Conservation (phyloP, 2,888 invertebrate species). For the Chrysolina americana region DNA sequence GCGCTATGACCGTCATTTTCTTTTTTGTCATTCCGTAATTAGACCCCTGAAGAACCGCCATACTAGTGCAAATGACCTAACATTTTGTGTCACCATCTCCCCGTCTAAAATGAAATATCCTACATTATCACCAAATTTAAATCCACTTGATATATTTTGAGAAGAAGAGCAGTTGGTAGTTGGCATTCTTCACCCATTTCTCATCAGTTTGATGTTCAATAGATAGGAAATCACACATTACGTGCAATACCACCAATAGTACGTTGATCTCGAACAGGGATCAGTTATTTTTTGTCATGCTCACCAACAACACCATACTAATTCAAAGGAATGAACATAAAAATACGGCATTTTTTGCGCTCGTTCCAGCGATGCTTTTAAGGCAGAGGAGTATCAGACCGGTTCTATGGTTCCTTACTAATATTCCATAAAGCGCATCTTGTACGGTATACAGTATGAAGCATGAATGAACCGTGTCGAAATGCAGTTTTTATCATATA, state of each 20-base stretch:
- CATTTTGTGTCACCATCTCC: too few relatives aligned
- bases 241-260: background rate
- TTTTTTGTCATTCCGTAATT: too few relatives aligned
- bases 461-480: background rate
- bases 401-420: slow-evolving; percentile 34
- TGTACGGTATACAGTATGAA: background rate
- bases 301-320: slow-evolving; percentile 32
- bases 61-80: too few relatives aligned
- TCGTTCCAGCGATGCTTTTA: slow-evolving; percentile 22
- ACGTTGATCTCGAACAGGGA: slow-evolving; percentile 6
- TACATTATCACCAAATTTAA: too few relatives aligned
- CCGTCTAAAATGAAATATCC: too few relatives aligned
- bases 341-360: slow-evolving; percentile 34
- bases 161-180: too few relatives aligned
- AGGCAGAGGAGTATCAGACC: slow-evolving; percentile 26
- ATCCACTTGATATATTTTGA: too few relatives aligned
- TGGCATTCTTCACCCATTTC: too few relatives aligned
- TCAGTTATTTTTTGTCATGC: slow-evolving; percentile 26
- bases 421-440: slow-evolving; percentile 33
- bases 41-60: too few relatives aligned
- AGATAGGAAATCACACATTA: too few relatives aligned
- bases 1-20: too few relatives aligned
- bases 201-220: too few relatives aligned
- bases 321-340: slow-evolving; percentile 35
- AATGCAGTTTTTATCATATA: background rate